These are phyloP conservation scores for Dynastes hyllus DNA, from an alignment of 2,888 invertebrate genomes.

Conservation along the genomic window DNA sequence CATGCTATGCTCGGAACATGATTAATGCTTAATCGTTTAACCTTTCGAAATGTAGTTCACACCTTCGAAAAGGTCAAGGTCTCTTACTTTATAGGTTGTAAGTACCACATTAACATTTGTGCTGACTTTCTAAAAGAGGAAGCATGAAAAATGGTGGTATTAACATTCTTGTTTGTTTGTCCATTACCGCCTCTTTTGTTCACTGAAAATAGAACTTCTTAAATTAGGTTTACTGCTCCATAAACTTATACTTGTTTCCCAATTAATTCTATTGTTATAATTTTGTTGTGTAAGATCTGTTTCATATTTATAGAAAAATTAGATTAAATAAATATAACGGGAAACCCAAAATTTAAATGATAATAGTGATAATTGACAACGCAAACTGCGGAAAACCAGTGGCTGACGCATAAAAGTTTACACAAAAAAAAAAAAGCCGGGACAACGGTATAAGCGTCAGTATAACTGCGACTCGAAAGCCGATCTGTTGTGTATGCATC, in stretches of 20 bases:
- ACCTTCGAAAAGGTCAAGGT: constrained; percentile 51
- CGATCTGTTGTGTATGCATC: no score
- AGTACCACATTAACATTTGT: constrained; percentile 52
- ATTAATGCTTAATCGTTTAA: constrained; percentile 46
- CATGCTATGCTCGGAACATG: constrained; percentile 28
- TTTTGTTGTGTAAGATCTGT: no score
- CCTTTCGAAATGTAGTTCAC: constrained; percentile 49
- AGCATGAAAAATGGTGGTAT: constrained; percentile 28
- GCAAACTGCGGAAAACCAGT: no score
- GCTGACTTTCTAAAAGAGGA: constrained; percentile 46
- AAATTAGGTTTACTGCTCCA: not conserved
- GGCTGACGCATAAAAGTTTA: no score
- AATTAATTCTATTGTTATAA: no score
- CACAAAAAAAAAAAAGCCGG: no score
- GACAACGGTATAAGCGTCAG: no score
- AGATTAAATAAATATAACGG: no score
- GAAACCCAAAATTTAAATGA: no score
- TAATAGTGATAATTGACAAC: no score
- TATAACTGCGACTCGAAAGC: no score
- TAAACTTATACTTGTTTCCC: not conserved
- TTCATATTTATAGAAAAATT: no score
- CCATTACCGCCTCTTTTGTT: constrained; percentile 16
- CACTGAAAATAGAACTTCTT: constrained; percentile 18
- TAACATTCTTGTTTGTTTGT: constrained; percentile 11
- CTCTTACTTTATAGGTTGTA: constrained; percentile 31